Percentiles rank a stretch among this genome's conserved stretches.
Conservation (phyloP, 2,113 vertebrate genomes). For the Phrynosoma blainvillii region DNA sequence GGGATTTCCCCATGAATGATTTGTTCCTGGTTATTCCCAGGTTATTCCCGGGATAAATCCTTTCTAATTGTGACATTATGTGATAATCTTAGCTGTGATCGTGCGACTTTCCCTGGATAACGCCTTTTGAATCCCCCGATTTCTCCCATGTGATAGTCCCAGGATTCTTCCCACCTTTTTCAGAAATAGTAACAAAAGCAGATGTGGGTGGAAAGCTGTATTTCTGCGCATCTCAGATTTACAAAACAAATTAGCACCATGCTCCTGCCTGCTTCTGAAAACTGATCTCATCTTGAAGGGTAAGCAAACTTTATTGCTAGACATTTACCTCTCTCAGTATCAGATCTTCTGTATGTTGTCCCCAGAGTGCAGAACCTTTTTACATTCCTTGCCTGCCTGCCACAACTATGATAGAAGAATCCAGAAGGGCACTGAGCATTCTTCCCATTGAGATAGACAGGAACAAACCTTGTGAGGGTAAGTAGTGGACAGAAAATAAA, state of each 20-base stretch:
- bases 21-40: too few species aligned
- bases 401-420: constrained; percentile 38
- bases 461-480: constrained; percentile 57
- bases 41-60: too few species aligned
- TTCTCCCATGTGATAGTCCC: too few species aligned
- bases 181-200: not conserved
- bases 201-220: not conserved
- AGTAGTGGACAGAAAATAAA: constrained; percentile 62
- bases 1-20: too few species aligned
- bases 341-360: constrained; percentile 20
- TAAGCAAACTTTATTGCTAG: constrained; percentile 38
- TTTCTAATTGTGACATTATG: too few species aligned
- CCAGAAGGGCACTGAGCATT: constrained; percentile 48
- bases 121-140: too few species aligned
- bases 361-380: constrained; percentile 22
- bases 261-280: constrained; percentile 17
- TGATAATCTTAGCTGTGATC: too few species aligned
- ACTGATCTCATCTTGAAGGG: not conserved
- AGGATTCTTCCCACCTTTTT: not conserved
- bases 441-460: constrained; percentile 54
- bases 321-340: constrained; percentile 25
- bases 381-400: constrained; percentile 44
- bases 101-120: too few species aligned
- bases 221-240: not conserved
- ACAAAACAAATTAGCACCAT: not conserved